A percentile compares a stretch with the other conserved stretches of the same genome.
phyloP scores from a whole-genome alignment of 2,797 vertebrate genomes.

The Poecile montanus region DNA sequence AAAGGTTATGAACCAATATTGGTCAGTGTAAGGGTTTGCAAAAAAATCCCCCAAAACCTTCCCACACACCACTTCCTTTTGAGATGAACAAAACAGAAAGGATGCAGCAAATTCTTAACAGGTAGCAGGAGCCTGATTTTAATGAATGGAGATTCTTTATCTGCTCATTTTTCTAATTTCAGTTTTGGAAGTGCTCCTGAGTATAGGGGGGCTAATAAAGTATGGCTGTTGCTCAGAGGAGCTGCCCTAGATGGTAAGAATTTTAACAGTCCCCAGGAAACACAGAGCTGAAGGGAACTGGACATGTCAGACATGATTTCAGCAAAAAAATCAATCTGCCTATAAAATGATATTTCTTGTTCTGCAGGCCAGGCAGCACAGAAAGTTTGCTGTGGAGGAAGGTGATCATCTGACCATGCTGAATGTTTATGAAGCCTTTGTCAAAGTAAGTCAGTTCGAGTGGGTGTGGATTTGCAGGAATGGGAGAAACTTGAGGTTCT shows the following conservation, averaged over 20 bases:
- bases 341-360: background rate
- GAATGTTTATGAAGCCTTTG: slow-evolving; percentile 96
- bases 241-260: background rate
- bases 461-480: background rate
- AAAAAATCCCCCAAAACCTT: background rate
- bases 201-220: background rate
- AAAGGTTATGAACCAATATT: background rate
- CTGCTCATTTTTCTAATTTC: background rate
- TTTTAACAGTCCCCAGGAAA: background rate
- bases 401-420: slow-evolving; percentile 99
- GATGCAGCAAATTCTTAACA: background rate
- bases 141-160: background rate
- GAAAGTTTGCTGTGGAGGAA: slow-evolving; percentile 97
- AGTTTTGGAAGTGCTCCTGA: background rate
- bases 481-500: background rate
- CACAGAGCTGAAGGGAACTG: background rate
- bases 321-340: background rate
- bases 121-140: background rate
- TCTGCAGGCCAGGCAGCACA: slow-evolving; percentile 88
- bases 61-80: background rate
- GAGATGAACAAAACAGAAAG: background rate
- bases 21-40: background rate
- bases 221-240: background rate
- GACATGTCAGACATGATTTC: background rate
- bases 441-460: slow-evolving; percentile 84